Conservation (phyloP, 2,113 vertebrate genomes). For the Panthera uncia region DNA sequence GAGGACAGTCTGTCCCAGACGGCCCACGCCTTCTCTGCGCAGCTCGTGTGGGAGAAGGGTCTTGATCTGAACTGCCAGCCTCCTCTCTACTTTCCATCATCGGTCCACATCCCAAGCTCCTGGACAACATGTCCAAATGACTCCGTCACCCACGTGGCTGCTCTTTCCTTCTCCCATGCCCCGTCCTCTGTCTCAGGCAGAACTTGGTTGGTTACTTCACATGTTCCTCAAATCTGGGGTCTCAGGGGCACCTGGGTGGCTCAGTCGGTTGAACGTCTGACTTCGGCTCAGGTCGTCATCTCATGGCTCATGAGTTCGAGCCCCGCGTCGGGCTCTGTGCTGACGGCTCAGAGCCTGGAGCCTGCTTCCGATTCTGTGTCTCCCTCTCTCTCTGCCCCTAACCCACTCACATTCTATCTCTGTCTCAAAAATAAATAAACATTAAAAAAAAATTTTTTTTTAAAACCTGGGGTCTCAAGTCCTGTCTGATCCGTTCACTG, state of each 20-base stretch:
- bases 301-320: no score
- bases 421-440: no score
- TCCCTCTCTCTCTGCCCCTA: no score
- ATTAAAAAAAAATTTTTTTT: no score
- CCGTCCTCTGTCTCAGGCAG: background rate
- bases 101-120: background rate
- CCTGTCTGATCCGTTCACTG: background rate
- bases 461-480: background rate
- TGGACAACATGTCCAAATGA: background rate
- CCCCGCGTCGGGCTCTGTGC: no score
- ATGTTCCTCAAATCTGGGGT: background rate
- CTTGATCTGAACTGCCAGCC: background rate
- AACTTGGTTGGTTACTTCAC: background rate
- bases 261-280: no score
- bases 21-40: no score
- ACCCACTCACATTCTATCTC: no score
- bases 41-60: no score
- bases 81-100: background rate
- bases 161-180: background rate
- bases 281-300: no score
- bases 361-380: no score
- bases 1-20: background rate
- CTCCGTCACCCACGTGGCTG: background rate
- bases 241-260: background rate
- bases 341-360: no score